Evolutionary conservation across 92 coral and sea anemone species (phyloP).

Genomic region (Porites evermanni): DNA sequence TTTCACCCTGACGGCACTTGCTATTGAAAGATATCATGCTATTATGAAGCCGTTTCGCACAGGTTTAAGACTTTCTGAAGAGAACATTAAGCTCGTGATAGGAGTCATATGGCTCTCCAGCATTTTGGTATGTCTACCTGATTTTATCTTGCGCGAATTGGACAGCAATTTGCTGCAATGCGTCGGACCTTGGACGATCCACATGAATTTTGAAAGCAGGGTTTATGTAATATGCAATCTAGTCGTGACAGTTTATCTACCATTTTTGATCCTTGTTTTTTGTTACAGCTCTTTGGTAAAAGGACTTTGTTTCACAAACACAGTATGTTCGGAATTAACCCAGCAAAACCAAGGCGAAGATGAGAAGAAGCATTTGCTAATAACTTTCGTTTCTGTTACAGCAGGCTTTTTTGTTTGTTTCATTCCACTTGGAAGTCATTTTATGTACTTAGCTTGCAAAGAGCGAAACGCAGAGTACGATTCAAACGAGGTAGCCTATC

Average conservation of each 20-base stretch:
- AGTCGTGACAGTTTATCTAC: neutral
- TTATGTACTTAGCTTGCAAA: neutral
- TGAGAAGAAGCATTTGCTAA: slow-evolving; percentile 20
- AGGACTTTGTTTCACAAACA: slow-evolving; percentile 34
- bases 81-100: neutral
- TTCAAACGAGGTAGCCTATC: neutral
- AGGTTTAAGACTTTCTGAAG: neutral
- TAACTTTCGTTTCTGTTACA: slow-evolving; percentile 12
- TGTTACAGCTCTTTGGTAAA: slow-evolving; percentile 33
- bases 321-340: slow-evolving; percentile 5
- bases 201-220: neutral
- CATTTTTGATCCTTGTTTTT: slow-evolving; percentile 6
- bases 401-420: neutral
- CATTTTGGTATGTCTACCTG: slow-evolving; percentile 4
- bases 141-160: neutral
- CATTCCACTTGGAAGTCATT: slow-evolving; percentile 2
- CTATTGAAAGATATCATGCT: slow-evolving; percentile 22
- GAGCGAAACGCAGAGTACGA: neutral
- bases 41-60: slow-evolving; percentile 7
- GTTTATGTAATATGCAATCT: neutral
- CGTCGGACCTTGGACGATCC: slow-evolving; percentile 9
- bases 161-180: neutral
- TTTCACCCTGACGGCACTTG: neutral
- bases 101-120: neutral
- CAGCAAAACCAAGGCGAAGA: neutral